A percentile compares a stretch with the other conserved stretches of the same genome.
Evolutionary conservation across 2,797 vertebrate species (phyloP).

Genomic region (Denticeps clupeoides): DNA sequence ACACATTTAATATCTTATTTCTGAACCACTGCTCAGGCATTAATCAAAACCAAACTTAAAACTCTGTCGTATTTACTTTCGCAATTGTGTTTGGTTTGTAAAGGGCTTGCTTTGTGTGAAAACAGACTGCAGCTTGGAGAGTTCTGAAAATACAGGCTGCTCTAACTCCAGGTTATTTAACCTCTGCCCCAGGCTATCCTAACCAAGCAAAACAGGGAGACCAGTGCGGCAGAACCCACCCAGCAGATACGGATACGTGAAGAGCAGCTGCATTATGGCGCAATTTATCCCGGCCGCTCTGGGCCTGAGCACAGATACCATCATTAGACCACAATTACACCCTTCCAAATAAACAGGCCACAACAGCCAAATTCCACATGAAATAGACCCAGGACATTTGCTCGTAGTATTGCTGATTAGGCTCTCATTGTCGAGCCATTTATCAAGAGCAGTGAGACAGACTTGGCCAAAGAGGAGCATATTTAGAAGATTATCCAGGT

Average conservation of each 20-base stretch:
- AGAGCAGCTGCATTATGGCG: background rate
- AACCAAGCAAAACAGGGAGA: constrained; percentile 1
- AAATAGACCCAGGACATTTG: constrained; percentile 1
- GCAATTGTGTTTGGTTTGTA: background rate
- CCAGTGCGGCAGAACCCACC: background rate
- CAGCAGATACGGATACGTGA: background rate
- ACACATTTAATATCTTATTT: no score
- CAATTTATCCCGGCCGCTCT: constrained; percentile 1
- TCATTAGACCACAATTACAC: background rate
- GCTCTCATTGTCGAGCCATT: constrained; percentile 1
- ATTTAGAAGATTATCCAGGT: constrained; percentile 1
- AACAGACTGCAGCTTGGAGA: background rate
- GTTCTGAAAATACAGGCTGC: constrained; percentile 1
- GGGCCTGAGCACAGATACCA: constrained; percentile 1
- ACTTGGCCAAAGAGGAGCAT: constrained; percentile 1
- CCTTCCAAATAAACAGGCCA: constrained; percentile 2
- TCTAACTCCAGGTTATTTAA: constrained; percentile 4
- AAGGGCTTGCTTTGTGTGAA: constrained; percentile 1
- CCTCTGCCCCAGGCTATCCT: constrained; percentile 2
- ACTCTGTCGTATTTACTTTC: background rate
- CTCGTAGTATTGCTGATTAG: background rate
- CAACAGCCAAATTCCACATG: constrained; percentile 2
- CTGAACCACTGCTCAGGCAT: no score
- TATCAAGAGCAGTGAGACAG: constrained; percentile 4
- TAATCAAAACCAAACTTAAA: background rate